Conservation (phyloP, 2,888 invertebrate genomes). For the Acleris literana region DNA sequence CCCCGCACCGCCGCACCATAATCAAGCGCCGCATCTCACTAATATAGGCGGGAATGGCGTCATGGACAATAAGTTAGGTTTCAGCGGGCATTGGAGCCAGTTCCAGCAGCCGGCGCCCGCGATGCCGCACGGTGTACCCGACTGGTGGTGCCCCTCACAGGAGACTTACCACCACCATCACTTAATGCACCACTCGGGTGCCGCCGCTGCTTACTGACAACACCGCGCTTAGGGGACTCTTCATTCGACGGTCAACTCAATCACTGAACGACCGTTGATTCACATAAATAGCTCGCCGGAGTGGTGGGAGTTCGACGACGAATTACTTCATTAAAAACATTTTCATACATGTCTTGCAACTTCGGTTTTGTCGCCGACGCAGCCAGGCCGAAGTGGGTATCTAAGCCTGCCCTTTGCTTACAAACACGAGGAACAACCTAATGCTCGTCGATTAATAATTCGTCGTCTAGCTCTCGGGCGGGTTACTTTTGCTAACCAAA, state of each 20-base stretch:
- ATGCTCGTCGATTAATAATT: too few species aligned
- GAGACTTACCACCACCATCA: slow-evolving; percentile 83
- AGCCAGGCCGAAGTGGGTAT: too few species aligned
- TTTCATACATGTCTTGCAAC: too few species aligned
- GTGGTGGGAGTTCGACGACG: too few species aligned
- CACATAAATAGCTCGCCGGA: too few species aligned
- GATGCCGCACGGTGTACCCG: slow-evolving; percentile 81
- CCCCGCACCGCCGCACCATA: slow-evolving; percentile 65
- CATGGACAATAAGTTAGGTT: slow-evolving; percentile 76
- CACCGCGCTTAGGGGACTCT: slow-evolving; percentile 82
- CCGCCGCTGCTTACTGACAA: slow-evolving; percentile 90
- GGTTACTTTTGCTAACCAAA: too few species aligned
- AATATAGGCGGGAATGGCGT: slow-evolving; percentile 86
- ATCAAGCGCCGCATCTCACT: slow-evolving; percentile 68
- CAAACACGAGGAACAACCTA: too few species aligned
- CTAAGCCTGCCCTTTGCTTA: too few species aligned
- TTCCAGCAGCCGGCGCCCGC: slow-evolving; percentile 88
- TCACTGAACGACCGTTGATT: background rate
- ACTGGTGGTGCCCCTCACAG: slow-evolving; percentile 80
- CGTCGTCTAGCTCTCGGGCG: too few species aligned
- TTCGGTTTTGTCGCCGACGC: too few species aligned
- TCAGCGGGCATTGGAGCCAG: slow-evolving; percentile 89
- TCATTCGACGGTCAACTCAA: slow-evolving; percentile 66
- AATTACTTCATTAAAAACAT: too few species aligned
- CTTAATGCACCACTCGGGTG: slow-evolving; percentile 86